Evolutionary conservation across 92 coral and sea anemone genomes (phyloP), one percentile per base, ranked within the genome.

Genomic region (Parazoanthus swiftii): DNA sequence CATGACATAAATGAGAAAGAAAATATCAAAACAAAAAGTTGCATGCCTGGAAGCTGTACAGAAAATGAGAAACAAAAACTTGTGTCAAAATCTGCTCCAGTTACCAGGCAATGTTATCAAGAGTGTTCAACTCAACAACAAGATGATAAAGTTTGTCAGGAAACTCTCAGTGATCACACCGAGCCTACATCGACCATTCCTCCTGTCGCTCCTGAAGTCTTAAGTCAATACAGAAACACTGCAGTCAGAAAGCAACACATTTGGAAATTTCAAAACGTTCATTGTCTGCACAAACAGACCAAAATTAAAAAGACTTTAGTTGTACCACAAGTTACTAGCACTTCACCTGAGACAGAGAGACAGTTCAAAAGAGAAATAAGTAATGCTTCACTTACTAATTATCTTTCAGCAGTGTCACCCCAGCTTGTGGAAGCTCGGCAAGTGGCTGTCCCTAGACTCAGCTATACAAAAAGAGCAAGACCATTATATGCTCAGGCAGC

Each of bases 311-410:
- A 79, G 66, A 3, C 67, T 79, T 50, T 73, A 73, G 5, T 23
- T 26, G 38, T 25, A 26, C 16, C 76, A 1, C 35, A 78, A 14
- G 81, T 66, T 67, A 71, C 66, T 21, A 81, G 54, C 25, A 26
- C 63, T 18, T 23, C 87, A 15, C 77, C 25, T 0, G 68, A 59
- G 44, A 77, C 88, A 20, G 91, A 90, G 50, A 85, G 63, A 10
- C 84, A 82, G 25, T 65, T 86, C 6, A 90, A 91, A 86, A 89
- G 95, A 66, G 94, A 94, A 75, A 93, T 94, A 43, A 94, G 98
- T 50, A 93, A 94, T 73, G 76, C 92, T 29, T 94, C 98, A 42
- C 91, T 94, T 10, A 91, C 92, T 88, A 94, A 91, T 85, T 94
- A 93, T 58, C 82, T 94, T 14, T 92, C 77, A 74, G 93, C 98